Base-by-base conservation (phyloP, 92 coral and sea anemone genomes). In the Umimayanthus kanabou region DNA sequence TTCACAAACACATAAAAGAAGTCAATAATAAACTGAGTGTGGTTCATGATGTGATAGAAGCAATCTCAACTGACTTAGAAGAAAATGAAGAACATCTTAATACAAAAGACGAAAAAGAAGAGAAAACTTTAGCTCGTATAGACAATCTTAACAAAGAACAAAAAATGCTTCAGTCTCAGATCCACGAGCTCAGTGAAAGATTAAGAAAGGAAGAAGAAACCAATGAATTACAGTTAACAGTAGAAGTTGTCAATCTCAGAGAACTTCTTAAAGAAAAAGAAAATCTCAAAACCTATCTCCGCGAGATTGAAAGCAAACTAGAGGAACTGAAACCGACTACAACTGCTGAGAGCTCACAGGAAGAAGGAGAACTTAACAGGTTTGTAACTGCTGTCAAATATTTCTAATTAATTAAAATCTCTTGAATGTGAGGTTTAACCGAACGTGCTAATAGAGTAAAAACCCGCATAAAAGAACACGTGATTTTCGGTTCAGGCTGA, bases 241-340 rank as follows among this genome's bases (percentile, higher is more conserved):
- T 45, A 50, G 92, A 87, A 25, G 85, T 81, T 39, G 74, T 77
- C 7, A 77, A 79, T 15, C 82, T 93, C 15, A 90, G 82, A 57
- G 89, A 89, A 58, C 88, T 90, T 49, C 82, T 95, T 14, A 39
- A 80, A 30, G 81, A 91, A 50, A 88, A 93, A 80, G 92, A 95
- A 80, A 79, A 80, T 40, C 88, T 91, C 20, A 89, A 85, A 49
- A 93, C 89, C 9, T 95, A 95, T 66, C 73, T 90, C 43, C 50
- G 80, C 4, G 96, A 95, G 84, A 93, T 95, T 15, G 91, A 95
- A 57, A 66, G 84, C 30, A 84, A 88, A 75, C 86, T 92, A 26
- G 89, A 77, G 5, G 78, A 80, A 72, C 84, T 79, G 26, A 67
- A 88, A 29, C 65, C 71, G 14, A 88, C 66, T 26, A 14, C 70